Evolutionary conservation across 2,797 vertebrate genomes (phyloP), one percentile per base, ranked within the genome.

Genomic region (Tauraco hartlaubi): DNA sequence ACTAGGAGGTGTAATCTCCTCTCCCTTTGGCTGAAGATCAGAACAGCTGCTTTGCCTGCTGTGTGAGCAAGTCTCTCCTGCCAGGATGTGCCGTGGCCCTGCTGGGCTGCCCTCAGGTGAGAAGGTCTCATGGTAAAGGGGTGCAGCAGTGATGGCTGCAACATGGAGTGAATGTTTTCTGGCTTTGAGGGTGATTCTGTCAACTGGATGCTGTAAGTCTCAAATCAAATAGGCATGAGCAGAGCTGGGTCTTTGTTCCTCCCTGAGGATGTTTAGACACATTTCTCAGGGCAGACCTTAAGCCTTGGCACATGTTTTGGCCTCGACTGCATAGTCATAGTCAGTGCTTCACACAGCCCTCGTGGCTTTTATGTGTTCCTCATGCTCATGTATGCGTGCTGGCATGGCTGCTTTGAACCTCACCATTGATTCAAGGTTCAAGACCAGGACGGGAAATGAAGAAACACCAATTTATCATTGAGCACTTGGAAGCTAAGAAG

Each of bases 351-450:
- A 81, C 41, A 17, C 1, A 78, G 54, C 4, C 21, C 25, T 49
- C 2, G 2, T 25, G 62, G 28, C 22, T 72, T 78, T 59, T 46
- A 1, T 23, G 4, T 20, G 4, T 56, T 71, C 33, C 62, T 89
- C 62, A 33, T 5, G 4, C 21, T 67, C 39, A n/a, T 31, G 0
- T 13, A 12, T 51, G 12, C 0, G 0, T 68, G 66, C 35, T 56
- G 6, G 16, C 71, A 2, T 35, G n/a, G 23, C 35, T 74, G 56
- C 71, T 85, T 74, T 26, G 22, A 73, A 41, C 29, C 26, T 26
- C 37, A 22, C 48, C 23, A 35, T 25, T 28, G 21, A 67, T 33
- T 54, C 29, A 59, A 61, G 37, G 37, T 41, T 49, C 44, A 52
- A 25, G 41, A 84, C 10, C 68, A 28, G 20, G 26, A 49, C 39